A percentile compares a stretch with the other conserved stretches of the same genome.
Evolutionary conservation across 1,140 invertebrate genomes (phyloP).

Genomic region (Zaprionus tsacasi): DNA sequence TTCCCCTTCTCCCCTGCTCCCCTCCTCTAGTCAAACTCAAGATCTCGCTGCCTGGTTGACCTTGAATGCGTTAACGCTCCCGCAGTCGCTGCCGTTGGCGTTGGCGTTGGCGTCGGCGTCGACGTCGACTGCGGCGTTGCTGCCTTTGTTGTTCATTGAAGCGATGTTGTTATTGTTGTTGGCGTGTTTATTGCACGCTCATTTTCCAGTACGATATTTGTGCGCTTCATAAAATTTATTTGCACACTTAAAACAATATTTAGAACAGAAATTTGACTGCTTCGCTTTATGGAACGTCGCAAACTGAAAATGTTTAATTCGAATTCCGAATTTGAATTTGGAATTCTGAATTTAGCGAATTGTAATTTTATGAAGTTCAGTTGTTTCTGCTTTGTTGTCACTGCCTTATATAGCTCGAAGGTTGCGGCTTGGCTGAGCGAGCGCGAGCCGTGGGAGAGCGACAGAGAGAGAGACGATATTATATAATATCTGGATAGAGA

Average conservation of each 20-base stretch:
- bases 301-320: background rate
- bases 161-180: constrained; percentile 51
- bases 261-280: constrained; percentile 37
- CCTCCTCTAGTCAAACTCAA: background rate
- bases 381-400: constrained; percentile 25
- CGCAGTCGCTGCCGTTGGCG: background rate
- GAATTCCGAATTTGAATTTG: constrained; percentile 30
- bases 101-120: background rate
- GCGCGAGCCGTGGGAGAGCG: background rate
- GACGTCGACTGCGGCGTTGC: constrained; percentile 4
- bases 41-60: constrained; percentile 52
- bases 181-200: constrained; percentile 42
- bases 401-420: constrained; percentile 52
- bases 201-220: constrained; percentile 44
- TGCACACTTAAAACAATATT: constrained; percentile 48
- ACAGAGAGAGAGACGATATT: constrained; percentile 17
- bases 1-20: background rate
- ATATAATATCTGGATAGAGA: constrained; percentile 49
- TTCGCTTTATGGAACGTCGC: constrained; percentile 25
- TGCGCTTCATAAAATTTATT: constrained; percentile 56
- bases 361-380: constrained; percentile 31
- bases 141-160: constrained; percentile 56
- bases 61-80: constrained; percentile 45
- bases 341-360: constrained; percentile 48
- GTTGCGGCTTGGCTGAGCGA: constrained; percentile 44